Evolutionary conservation across 2,797 vertebrate genomes (phyloP), one percentile per base, ranked within the genome.

Genomic region (Clarias platycephalus): DNA sequence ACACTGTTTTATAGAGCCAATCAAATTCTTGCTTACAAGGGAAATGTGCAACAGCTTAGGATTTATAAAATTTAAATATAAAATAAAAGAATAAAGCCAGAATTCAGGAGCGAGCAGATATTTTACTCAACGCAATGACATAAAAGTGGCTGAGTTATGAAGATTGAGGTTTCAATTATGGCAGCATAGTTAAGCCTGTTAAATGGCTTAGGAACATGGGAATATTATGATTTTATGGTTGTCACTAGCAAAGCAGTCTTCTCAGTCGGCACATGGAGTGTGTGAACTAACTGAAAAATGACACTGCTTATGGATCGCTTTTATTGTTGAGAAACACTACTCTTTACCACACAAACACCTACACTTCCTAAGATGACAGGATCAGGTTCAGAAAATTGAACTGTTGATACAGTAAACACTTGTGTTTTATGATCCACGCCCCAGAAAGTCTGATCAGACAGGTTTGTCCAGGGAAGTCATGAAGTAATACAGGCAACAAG

Each of bases 391-490:
- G 22, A 63, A 62, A 78, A 26, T 60, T 13, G 24, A 37, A 5
- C 2, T 60, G 57, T 37, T 79, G 76, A 63, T 79, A 72, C 22
- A 71, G 37, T 71, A 44, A 57, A 75, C 72, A 53, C 24, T 53
- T 63, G 7, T 16, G 40, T 53, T 80, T 31, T 53, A 66, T 53
- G 8, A 49, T 70, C 34, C 68, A 74, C 34, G 24, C 81, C 81
- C 68, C 81, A 49, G 81, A 60, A 40, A 80, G 60, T 22, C 28
- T 34, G 40, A 28, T 64, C 44, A 26, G 26, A 80, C 83, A 60
- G 60, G 83, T 80, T 74, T 63, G 74, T 55, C 44, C 58, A 62
- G 53, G n/a, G 55, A 77, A 78, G 5, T 79, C 68, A 64, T 58
- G 53, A 76, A 34, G 53, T 57, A 53, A 57, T 34, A 20, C 18